Base-by-base conservation (phyloP, 2,797 vertebrate species). In the Chaetodon trifasciatus region DNA sequence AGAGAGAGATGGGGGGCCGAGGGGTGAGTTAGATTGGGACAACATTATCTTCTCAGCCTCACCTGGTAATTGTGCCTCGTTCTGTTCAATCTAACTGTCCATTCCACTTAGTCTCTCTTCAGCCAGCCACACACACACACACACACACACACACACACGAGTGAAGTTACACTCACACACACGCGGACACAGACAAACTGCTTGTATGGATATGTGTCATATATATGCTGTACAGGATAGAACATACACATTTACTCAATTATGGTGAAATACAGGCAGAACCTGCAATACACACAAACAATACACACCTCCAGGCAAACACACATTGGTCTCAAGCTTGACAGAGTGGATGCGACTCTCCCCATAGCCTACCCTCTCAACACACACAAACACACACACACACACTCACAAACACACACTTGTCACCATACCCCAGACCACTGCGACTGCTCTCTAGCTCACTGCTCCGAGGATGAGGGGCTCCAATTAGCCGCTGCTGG, bases 51-150 rank as follows among this genome's bases (percentile, higher is more conserved):
- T 94, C 92, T 89, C 82, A 89, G 91, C 80, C 86, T 91, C 92
- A 93, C 88, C 88, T 94, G 81, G 91, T 95, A 95, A 95, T 95
- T 94, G 93, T 92, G 91, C 81, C 93, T 95, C 91, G 85, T 95
- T 94, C 91, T 88, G 91, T 95, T 94, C 94, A 94, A 93, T 95
- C 92, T 93, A 92, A 84, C 92, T 94, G 94, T 95, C 95, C 85
- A 89, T 89, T 94, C 88, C 87, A 88, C 85, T 95, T 93, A 93
- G 92, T 82, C 74, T 81, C 79, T 78, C 56, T 79, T 56, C 78
- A 70, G 24, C 57, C 77, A 69, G 55, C 74, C 76, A 87, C 84
- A 83, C 90, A 82, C 70, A 70, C 78, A 79, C 67, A 40, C 55
- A 52, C 42, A 46, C 44, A 60, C 62, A 62, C 66, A 63, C 72